phyloP scores from a whole-genome alignment of 2,113 vertebrate species.

The Pycnonotus jocosus region DNA sequence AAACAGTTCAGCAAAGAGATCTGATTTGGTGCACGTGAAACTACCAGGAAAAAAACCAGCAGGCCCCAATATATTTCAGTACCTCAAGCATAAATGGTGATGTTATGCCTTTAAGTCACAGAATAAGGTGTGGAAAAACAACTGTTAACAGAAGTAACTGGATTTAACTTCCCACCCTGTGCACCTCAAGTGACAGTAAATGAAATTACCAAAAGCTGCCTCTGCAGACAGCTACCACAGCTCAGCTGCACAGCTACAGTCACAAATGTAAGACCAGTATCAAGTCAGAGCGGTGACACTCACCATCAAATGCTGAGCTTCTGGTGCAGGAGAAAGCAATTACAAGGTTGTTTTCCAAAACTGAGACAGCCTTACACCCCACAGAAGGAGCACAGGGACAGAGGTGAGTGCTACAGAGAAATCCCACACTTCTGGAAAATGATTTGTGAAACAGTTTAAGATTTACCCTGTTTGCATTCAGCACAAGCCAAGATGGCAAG shows the following conservation, averaged over 20 bases:
- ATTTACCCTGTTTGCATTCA: background rate
- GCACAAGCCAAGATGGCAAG: fast-evolving
- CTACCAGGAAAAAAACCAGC: background rate
- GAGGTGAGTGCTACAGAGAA: background rate
- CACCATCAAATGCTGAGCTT: background rate
- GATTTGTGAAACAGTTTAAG: background rate
- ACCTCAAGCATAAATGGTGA: background rate
- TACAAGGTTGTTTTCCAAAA: background rate
- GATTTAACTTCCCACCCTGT: background rate
- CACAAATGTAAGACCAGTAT: background rate
- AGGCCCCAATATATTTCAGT: background rate
- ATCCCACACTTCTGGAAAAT: background rate
- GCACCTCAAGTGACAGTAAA: background rate
- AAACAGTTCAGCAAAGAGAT: background rate
- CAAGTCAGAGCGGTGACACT: background rate
- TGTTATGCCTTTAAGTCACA: background rate
- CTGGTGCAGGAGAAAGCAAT: background rate
- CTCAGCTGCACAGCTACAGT: background rate
- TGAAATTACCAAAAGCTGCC: background rate
- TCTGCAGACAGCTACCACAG: background rate
- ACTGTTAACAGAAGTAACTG: background rate
- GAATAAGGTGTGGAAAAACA: background rate
- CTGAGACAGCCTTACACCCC: fast-evolving
- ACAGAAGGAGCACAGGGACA: background rate
- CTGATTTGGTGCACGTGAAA: background rate